phyloP scores from a whole-genome alignment of 2,888 invertebrate genomes.

The Lysandra coridon region DNA sequence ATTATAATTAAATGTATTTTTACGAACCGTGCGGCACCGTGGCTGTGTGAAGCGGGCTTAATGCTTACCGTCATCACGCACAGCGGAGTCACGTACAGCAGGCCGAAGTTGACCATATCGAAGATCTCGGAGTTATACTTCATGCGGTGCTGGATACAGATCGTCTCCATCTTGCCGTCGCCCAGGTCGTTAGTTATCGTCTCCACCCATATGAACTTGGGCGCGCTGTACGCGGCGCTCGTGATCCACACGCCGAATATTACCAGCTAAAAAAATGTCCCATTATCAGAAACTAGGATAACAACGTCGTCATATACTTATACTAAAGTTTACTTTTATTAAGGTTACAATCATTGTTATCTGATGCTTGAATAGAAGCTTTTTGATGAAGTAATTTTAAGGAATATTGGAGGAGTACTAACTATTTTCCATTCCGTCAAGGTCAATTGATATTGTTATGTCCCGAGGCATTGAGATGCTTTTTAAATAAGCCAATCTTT shows the following conservation, averaged over 20 bases:
- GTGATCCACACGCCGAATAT: conserved; percentile 90
- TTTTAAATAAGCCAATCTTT: too few species aligned
- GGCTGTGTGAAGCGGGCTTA: background rate
- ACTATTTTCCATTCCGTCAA: background rate
- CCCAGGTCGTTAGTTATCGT: conserved; percentile 83
- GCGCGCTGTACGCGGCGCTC: conserved; percentile 90
- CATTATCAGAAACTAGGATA: background rate
- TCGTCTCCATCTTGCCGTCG: conserved; percentile 82
- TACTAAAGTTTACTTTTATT: too few species aligned
- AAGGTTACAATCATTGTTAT: background rate
- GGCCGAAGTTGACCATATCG: conserved; percentile 90
- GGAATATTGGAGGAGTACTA: background rate
- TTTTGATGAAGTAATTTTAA: too few species aligned
- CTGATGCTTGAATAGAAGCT: background rate
- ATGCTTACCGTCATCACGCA: conserved; percentile 87
- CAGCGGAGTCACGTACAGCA: conserved; percentile 91
- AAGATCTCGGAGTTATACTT: conserved; percentile 89
- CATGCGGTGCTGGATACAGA: conserved; percentile 87
- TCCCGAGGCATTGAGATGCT: too few species aligned
- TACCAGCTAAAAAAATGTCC: conserved; percentile 80
- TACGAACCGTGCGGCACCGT: background rate
- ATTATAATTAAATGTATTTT: background rate
- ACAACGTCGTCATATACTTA: too few species aligned
- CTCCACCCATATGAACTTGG: conserved; percentile 91
- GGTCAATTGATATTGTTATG: too few species aligned